Base-by-base conservation (phyloP, 2,888 invertebrate genomes). In the Spilosoma lubricipeda region DNA sequence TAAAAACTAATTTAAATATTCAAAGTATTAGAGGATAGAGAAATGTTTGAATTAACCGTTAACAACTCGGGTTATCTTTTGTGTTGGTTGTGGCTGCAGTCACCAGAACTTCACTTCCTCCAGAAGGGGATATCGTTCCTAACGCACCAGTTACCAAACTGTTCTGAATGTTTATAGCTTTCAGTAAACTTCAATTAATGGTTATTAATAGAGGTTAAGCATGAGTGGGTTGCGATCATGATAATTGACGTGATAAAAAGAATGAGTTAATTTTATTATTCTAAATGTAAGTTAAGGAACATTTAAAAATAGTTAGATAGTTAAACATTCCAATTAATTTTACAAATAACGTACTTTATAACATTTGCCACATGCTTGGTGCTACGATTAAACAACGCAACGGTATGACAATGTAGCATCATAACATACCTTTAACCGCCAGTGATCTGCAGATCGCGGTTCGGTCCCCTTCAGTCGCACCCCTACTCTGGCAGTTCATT, bases 401-500 rank as follows among this genome's bases (percentile, higher is more conserved):
- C 2, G 15, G 45, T 15, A 45, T 45, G n/a, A n/a, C n/a, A n/a
- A n/a, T n/a, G 45, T 56, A 2, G 9, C 3, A 0, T 9, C n/a
- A 23, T 52, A 23, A 52, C 52, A 8, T n/a, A n/a, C 23, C 9
- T 48, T 20, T 48, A 56, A 27, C 27, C 36, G 39, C 39, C 9
- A 27, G 59, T 36, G 33, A 59, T 71, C 33, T 45, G 48, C 18
- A 33, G 65, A 52, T 23, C 18, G 63, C 73, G 75, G 59, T 72
- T 65, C 67, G 36, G 67, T 52, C 59, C 13, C 65, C 66, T 69
- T 56, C 70, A 20, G 68, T 73, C 74, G 72, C 85, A 70, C 80
- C 85, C 77, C 80, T 83, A 85, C 67, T 75, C 75, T 70, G 74
- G 79, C 76, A 77, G 83, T 78, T 77, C 74, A 68, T 66, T 70